phyloP scores from a whole-genome alignment of 2,888 invertebrate species.

The Lycia hirtaria region DNA sequence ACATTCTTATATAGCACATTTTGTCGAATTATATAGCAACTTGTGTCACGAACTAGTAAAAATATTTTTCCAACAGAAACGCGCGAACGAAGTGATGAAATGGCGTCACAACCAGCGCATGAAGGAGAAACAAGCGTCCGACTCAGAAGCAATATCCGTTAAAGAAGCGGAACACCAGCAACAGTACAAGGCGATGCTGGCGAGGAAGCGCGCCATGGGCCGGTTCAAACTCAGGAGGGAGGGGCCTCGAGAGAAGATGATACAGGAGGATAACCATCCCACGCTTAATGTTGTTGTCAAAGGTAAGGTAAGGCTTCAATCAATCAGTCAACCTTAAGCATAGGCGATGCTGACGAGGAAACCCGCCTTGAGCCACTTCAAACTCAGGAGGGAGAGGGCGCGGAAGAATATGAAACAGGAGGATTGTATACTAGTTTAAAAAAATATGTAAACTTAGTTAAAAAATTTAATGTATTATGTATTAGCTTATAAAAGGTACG shows the following conservation, averaged over 20 bases:
- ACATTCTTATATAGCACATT: no score
- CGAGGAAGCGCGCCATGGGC: constrained; percentile 87
- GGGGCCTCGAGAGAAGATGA: constrained; percentile 85
- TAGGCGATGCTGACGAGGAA: no score
- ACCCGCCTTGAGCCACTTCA: no score
- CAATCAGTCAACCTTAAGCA: neutral
- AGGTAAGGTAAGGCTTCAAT: constrained; percentile 67
- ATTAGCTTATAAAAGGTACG: no score
- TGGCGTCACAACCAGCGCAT: constrained; percentile 87
- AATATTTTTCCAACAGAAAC: no score
- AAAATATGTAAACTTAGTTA: no score
- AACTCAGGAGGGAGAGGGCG: no score
- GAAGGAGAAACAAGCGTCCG: constrained; percentile 87
- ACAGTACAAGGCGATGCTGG: constrained; percentile 87
- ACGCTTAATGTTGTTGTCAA: constrained; percentile 88
- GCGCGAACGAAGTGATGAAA: constrained; percentile 88
- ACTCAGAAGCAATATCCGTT: constrained; percentile 86
- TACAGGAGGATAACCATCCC: constrained; percentile 78
- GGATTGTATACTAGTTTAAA: no score
- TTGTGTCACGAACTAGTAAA: no score
- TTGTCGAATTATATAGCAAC: no score
- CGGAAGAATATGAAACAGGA: neutral
- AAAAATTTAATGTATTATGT: no score
- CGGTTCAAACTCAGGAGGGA: constrained; percentile 77
- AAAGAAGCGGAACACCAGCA: constrained; percentile 88